These are phyloP conservation scores for Leptonema lineaticorne DNA, from an alignment of 1,140 invertebrate species.

Conservation along the genomic window DNA sequence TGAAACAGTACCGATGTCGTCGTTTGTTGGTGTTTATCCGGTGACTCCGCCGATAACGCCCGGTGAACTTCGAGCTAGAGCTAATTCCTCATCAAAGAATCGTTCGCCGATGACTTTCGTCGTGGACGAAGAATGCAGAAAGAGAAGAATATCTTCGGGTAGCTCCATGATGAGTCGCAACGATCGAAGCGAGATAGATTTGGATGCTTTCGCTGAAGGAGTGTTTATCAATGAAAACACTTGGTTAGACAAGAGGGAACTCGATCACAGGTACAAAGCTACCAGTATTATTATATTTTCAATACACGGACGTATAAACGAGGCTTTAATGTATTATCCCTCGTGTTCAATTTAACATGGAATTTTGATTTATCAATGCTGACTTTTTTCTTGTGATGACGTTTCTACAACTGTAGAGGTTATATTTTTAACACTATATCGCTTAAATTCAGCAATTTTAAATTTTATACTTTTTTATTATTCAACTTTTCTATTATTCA, in stretches of 20 bases:
- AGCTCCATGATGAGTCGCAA: constrained; percentile 46
- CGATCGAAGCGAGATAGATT: constrained; percentile 57
- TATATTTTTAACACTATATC: too few species aligned
- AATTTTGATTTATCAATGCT: too few species aligned
- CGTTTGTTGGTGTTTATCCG: constrained; percentile 56
- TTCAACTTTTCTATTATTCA: too few species aligned
- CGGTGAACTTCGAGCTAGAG: constrained; percentile 55
- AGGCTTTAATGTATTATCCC: too few species aligned
- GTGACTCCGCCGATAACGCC: constrained; percentile 52
- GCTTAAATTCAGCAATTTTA: too few species aligned
- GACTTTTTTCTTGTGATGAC: too few species aligned
- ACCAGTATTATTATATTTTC: too few species aligned
- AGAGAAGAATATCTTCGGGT: constrained; percentile 15
- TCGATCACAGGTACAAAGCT: constrained; percentile 61
- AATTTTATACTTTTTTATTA: too few species aligned
- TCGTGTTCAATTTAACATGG: too few species aligned
- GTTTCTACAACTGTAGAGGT: too few species aligned
- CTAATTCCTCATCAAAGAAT: constrained; percentile 54
- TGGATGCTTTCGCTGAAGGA: constrained; percentile 63
- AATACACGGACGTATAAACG: too few species aligned
- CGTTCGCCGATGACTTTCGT: constrained; percentile 45
- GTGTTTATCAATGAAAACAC: constrained; percentile 48
- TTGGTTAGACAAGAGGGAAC: constrained; percentile 60
- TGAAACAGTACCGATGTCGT: constrained; percentile 44
- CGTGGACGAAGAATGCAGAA: constrained; percentile 37